Evolutionary conservation across 2,888 invertebrate species (phyloP), one percentile per base, ranked within the genome.

Genomic region (Macrosiphum euphorbiae): DNA sequence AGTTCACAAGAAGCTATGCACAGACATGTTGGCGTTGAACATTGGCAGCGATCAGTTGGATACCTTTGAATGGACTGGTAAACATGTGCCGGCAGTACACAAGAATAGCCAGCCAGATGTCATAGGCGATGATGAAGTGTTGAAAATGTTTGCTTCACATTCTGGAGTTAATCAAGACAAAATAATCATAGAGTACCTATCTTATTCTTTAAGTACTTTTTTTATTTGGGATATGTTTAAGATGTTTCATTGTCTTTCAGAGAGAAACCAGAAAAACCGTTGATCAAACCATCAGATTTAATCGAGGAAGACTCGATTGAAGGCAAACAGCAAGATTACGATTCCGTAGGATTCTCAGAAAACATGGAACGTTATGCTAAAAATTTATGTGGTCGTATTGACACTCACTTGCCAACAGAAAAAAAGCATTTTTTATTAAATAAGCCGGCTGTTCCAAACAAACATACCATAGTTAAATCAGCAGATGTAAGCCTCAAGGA

Each of bases 1-100:
- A 95, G 96, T 96, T 94, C 96, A 97, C 84, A 96, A 97, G 52
- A 95, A 96, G 94, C 96, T 97, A 28, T 96, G 96, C 94, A 95
- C 95, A 94, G 95, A 97, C 95, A 95, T 97, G 4, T 96, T 96
- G 44, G 96, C 96, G 94, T 95, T 97, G 94, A 96, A 96, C 94
- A 95, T 97, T 55, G 95, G 96, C 61, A 96, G 96, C 95, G 95
- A 96, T 88, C 95, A 96, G 10, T 96, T 97, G 94, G 96, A 96
- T 95, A 96, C 96, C 95, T 95, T 97, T 2, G 97, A 97, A 96
- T 97, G 97, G 97, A 96, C 96, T 44, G 96, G 96, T 58, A 96
- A 96, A 95, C 95, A 96, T 94, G 95, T 92, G 26, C 24, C 58
- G 7, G 13, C 1, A 1, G 44, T 11, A 35, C 35, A n/a, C 0